A percentile compares a stretch with the other conserved stretches of the same genome.
These are phyloP conservation scores for Arenaria interpres DNA, from an alignment of 2,113 vertebrate genomes.

Conservation along the genomic window DNA sequence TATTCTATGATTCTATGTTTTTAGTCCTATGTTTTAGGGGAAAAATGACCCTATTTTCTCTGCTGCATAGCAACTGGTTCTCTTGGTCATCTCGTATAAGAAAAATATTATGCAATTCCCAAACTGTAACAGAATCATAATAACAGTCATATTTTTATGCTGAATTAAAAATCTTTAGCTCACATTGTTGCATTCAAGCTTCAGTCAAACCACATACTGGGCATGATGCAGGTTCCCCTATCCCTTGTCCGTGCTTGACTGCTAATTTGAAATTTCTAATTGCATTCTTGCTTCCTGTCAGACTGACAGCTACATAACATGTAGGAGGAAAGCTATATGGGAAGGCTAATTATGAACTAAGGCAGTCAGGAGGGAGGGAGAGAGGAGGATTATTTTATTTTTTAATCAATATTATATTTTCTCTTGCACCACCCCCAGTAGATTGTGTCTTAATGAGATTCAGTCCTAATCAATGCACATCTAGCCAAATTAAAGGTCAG, in stretches of 20 bases:
- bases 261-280: slow-evolving; percentile 49
- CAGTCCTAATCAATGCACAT: slow-evolving; percentile 21
- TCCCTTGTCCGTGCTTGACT: not conserved
- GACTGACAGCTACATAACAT: not conserved
- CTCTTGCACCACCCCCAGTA: not conserved
- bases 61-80: not conserved
- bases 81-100: not conserved
- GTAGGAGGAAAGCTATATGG: slow-evolving; percentile 20
- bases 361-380: not conserved
- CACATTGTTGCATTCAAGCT: not conserved
- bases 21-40: not conserved
- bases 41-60: not conserved
- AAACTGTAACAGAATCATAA: not conserved
- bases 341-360: slow-evolving; percentile 43
- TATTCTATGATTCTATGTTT: not conserved
- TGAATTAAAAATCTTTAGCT: not conserved
- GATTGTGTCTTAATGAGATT: slow-evolving; percentile 38
- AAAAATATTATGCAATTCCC: not conserved
- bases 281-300: not conserved
- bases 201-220: not conserved
- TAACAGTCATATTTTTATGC: not conserved
- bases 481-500: slow-evolving; percentile 46
- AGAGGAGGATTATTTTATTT: slow-evolving; percentile 44
- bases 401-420: slow-evolving; percentile 54
- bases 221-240: not conserved